Conservation (phyloP, 2,888 invertebrate species). For the Steromphala cineraria region DNA sequence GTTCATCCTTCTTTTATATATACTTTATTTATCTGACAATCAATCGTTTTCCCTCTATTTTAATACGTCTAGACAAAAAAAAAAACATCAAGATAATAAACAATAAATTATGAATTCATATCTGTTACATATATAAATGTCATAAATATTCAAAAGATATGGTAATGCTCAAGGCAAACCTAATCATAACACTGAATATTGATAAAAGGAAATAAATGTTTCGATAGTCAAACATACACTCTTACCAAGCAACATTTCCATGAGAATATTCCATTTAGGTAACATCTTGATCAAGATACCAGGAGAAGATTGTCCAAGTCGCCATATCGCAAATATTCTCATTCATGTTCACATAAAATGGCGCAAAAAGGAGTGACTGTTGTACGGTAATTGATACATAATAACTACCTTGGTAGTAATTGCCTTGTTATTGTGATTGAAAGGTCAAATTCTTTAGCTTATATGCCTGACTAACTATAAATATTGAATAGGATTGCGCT, state of each 20-base stretch:
- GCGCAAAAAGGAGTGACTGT: neutral
- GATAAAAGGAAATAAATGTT: neutral
- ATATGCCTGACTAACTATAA: too few relatives aligned
- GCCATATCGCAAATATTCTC: neutral
- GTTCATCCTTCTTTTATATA: too few relatives aligned
- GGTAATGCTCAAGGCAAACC: neutral
- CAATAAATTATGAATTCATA: neutral
- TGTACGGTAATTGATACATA: too few relatives aligned
- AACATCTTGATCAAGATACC: neutral
- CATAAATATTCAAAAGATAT: neutral
- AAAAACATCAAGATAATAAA: neutral
- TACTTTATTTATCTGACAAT: too few relatives aligned
- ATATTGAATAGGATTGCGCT: too few relatives aligned
- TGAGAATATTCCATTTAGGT: neutral
- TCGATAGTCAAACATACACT: too few relatives aligned
- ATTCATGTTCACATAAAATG: constrained; percentile 8
- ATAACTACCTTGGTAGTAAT: too few relatives aligned
- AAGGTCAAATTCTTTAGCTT: too few relatives aligned
- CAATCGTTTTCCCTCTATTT: neutral
- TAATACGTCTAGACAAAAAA: neutral
- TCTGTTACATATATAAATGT: neutral
- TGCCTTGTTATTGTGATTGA: too few relatives aligned
- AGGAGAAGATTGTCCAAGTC: neutral
- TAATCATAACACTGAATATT: neutral
- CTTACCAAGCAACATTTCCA: too few relatives aligned